Evolutionary conservation across 2,797 vertebrate species (phyloP).

Genomic region (Hydrophis major): DNA sequence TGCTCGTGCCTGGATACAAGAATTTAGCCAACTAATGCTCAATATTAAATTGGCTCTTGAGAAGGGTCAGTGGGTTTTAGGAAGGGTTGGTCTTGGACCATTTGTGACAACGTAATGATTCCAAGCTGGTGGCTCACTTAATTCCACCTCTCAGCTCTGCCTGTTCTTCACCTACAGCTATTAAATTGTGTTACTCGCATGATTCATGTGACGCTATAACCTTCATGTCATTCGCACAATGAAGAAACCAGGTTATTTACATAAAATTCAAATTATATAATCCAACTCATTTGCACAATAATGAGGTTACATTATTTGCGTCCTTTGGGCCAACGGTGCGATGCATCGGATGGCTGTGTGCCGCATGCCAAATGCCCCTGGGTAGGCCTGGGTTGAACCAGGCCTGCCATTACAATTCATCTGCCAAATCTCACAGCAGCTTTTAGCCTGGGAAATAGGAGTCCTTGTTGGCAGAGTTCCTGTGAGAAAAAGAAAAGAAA

Average conservation of each 20-base stretch:
- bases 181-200: neutral
- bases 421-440: neutral
- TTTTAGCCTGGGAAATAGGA: neutral
- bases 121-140: neutral
- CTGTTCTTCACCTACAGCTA: neutral
- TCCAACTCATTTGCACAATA: neutral
- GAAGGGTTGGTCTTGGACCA: neutral
- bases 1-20: no score
- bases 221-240: neutral
- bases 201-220: neutral
- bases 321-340: neutral
- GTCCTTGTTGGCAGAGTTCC: neutral
- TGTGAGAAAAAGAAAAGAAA: neutral
- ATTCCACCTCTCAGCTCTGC: neutral
- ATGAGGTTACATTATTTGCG: neutral
- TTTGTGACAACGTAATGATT: neutral
- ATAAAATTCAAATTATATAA: neutral
- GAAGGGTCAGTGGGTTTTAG: neutral
- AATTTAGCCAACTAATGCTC: no score
- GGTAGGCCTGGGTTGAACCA: neutral
- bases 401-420: neutral
- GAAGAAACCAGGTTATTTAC: neutral
- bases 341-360: neutral
- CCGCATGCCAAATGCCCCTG: neutral
- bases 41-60: neutral